Evolutionary conservation across 1,140 invertebrate species (phyloP).

Genomic region (Heliconius melpomene): DNA sequence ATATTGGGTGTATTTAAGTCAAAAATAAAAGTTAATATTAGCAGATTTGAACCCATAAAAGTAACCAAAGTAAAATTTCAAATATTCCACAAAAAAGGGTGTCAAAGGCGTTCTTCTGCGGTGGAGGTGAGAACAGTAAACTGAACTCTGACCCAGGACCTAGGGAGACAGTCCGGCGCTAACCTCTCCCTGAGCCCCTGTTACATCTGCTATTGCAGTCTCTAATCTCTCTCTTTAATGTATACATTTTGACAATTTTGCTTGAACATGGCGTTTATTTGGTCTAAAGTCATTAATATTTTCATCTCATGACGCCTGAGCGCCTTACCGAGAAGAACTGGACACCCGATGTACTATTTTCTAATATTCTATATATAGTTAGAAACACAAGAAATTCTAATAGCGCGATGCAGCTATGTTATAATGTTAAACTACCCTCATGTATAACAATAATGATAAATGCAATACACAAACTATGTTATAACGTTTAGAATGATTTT

Average conservation of each 20-base stretch:
- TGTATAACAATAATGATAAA: too few relatives aligned
- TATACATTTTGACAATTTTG: conserved; percentile 41
- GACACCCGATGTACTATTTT: conserved; percentile 45
- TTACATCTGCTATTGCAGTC: conserved; percentile 44
- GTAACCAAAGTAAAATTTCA: neutral
- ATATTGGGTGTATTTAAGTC: too few relatives aligned
- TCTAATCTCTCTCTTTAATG: conserved; percentile 2
- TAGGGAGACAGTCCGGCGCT: conserved; percentile 50
- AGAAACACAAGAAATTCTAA: conserved; percentile 20
- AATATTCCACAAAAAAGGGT: conserved; percentile 40
- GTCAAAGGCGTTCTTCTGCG: conserved; percentile 60
- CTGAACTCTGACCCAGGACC: conserved; percentile 53
- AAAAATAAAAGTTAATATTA: too few relatives aligned
- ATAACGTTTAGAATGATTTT: too few relatives aligned
- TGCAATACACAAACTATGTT: too few relatives aligned
- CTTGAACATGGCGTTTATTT: conserved; percentile 8
- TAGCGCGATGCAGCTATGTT: conserved; percentile 37
- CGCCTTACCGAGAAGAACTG: conserved; percentile 56
- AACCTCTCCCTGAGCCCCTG: conserved; percentile 46
- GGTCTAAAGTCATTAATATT: conserved; percentile 40
- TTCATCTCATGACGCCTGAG: conserved; percentile 41
- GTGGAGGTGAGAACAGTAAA: conserved; percentile 59
- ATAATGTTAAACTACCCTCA: too few relatives aligned
- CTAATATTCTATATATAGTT: neutral
- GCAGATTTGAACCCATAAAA: too few relatives aligned